These are phyloP conservation scores for Melanotaenia duboulayi DNA, from an alignment of 2,113 vertebrate species.

Conservation along the genomic window DNA sequence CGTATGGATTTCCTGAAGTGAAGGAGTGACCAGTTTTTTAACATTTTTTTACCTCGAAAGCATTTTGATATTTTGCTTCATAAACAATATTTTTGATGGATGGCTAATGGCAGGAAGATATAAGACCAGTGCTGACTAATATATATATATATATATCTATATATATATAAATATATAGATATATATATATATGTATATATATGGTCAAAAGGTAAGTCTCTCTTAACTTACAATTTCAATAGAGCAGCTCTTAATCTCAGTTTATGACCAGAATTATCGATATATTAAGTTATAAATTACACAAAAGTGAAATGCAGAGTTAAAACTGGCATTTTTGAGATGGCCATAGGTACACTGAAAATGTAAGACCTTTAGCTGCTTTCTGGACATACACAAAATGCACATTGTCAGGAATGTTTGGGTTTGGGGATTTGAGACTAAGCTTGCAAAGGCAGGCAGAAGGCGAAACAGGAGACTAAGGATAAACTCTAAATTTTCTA, in stretches of 20 bases:
- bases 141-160: neutral
- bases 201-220: conserved; percentile 70
- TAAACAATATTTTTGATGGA: conserved; percentile 22
- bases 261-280: conserved; percentile 15
- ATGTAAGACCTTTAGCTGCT: conserved; percentile 35
- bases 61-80: conserved; percentile 21
- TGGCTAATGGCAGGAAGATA: conserved; percentile 41
- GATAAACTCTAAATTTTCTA: neutral
- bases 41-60: conserved; percentile 9
- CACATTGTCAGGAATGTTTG: conserved; percentile 21
- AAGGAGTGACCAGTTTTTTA: conserved; percentile 33
- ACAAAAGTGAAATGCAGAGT: conserved; percentile 33
- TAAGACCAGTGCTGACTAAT: conserved; percentile 43
- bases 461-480: conserved; percentile 8
- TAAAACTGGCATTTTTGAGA: conserved; percentile 12
- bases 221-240: neutral
- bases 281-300: neutral
- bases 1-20: conserved; percentile 60
- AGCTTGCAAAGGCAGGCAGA: conserved; percentile 23
- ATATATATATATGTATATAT: conserved; percentile 1
- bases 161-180: too few species aligned
- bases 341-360: conserved; percentile 33
- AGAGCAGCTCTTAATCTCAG: neutral
- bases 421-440: conserved; percentile 37
- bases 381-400: conserved; percentile 26